Percentiles rank a stretch among this genome's conserved stretches.
phyloP scores from a whole-genome alignment of 2,797 vertebrate genomes.

The Enteromius fasciolatus region DNA sequence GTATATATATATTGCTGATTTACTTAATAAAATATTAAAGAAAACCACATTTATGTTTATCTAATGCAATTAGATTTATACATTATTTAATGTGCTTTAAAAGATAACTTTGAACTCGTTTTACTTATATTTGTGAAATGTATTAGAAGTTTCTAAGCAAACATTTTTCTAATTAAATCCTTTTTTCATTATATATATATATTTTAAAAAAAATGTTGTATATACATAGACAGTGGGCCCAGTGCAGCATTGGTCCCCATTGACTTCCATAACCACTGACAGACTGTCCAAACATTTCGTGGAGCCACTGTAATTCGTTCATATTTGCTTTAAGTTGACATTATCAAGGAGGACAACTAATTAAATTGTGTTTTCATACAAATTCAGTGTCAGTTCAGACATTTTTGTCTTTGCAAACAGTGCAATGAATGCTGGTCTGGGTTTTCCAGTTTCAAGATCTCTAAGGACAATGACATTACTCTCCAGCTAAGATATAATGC shows the following conservation, averaged over 20 bases:
- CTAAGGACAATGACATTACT: constrained; percentile 51
- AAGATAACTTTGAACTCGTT: not conserved
- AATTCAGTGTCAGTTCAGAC: constrained; percentile 9
- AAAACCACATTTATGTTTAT: no score
- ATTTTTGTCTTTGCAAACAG: constrained; percentile 25
- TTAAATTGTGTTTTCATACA: constrained; percentile 4
- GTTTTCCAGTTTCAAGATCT: constrained; percentile 36
- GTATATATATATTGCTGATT: not conserved
- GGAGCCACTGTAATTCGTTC: not conserved
- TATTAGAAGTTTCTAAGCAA: not conserved
- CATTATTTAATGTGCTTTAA: not conserved
- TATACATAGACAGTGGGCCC: not conserved
- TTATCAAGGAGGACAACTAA: not conserved
- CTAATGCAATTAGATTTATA: not conserved
- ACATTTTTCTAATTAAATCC: not conserved
- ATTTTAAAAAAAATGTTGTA: not conserved
- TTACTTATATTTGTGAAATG: not conserved
- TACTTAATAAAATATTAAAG: no score
- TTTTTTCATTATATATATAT: not conserved
- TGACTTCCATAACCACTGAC: not conserved
- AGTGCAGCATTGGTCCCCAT: not conserved
- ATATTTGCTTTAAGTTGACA: not conserved
- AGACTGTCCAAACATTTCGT: not conserved
- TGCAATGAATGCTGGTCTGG: constrained; percentile 24
- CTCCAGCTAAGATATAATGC: not conserved